These are phyloP conservation scores for Corythornis cristatus DNA, from an alignment of 2,113 vertebrate species.

Conservation along the genomic window DNA sequence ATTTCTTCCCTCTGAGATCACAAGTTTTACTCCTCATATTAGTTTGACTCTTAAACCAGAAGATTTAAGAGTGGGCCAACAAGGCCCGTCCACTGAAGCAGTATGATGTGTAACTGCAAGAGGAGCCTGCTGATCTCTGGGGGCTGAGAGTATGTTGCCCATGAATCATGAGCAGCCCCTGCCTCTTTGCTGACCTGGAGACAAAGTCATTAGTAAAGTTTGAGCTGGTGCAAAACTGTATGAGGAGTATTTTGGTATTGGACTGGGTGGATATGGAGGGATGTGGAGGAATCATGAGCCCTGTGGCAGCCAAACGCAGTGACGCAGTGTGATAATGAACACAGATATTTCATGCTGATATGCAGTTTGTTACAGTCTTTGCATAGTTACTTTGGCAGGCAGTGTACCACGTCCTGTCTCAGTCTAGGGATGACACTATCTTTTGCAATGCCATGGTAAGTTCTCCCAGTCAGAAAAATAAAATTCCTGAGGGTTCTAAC, in stretches of 20 bases:
- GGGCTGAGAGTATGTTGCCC: neutral
- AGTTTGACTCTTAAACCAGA: neutral
- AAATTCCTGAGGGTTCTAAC: neutral
- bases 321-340: accelerated
- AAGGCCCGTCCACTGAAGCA: neutral
- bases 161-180: neutral
- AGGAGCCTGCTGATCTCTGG: neutral
- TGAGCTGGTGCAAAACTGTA: neutral
- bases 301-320: neutral
- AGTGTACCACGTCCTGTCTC: neutral
- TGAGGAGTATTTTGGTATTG: neutral
- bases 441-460: neutral
- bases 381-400: neutral
- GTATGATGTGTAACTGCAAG: neutral
- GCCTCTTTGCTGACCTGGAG: neutral
- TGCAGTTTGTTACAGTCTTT: neutral
- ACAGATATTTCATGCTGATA: neutral
- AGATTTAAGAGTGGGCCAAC: neutral
- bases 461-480: neutral
- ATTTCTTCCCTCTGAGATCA: neutral
- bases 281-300: neutral
- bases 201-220: neutral
- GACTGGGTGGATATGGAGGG: neutral
- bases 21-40: neutral
- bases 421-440: neutral